phyloP scores from a whole-genome alignment of 1,140 invertebrate genomes.

The roundworm (Caenorhabditis elegans) region DNA sequence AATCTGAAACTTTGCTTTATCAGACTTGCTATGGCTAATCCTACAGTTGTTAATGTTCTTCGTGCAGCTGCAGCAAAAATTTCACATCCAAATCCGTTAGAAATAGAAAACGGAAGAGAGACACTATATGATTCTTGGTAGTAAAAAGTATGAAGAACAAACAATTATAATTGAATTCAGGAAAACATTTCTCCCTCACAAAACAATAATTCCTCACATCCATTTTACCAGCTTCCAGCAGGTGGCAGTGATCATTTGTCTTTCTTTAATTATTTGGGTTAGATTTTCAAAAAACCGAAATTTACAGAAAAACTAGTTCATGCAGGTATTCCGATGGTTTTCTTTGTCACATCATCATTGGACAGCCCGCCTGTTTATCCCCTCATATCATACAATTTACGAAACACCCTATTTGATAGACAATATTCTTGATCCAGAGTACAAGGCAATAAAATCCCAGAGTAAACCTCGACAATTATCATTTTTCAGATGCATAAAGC shows the following conservation, averaged over 20 bases:
- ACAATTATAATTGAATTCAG: too few relatives aligned
- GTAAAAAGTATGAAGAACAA: background rate
- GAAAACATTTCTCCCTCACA: too few relatives aligned
- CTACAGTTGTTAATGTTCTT: background rate
- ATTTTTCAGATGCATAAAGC: constrained; percentile 58
- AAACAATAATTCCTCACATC: background rate
- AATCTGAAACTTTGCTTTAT: background rate
- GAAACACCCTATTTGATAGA: constrained; percentile 68
- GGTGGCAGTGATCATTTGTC: constrained; percentile 67
- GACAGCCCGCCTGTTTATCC: constrained; percentile 61
- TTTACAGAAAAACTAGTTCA: background rate
- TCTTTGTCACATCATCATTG: constrained; percentile 44
- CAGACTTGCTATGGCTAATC: constrained; percentile 36
- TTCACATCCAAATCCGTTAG: background rate
- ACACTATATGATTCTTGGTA: constrained; percentile 49
- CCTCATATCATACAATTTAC: constrained; percentile 68
- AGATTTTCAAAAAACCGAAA: background rate
- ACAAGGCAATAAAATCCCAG: constrained; percentile 49
- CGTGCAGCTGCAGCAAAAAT: constrained; percentile 38
- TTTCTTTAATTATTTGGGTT: constrained; percentile 58
- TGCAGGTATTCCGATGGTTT: constrained; percentile 58
- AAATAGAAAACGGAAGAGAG: background rate
- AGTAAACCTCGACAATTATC: background rate
- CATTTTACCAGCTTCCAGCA: constrained; percentile 45
- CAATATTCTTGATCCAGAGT: constrained; percentile 64